phyloP scores from a whole-genome alignment of 2,113 vertebrate genomes.

The Neogobius melanostomus region DNA sequence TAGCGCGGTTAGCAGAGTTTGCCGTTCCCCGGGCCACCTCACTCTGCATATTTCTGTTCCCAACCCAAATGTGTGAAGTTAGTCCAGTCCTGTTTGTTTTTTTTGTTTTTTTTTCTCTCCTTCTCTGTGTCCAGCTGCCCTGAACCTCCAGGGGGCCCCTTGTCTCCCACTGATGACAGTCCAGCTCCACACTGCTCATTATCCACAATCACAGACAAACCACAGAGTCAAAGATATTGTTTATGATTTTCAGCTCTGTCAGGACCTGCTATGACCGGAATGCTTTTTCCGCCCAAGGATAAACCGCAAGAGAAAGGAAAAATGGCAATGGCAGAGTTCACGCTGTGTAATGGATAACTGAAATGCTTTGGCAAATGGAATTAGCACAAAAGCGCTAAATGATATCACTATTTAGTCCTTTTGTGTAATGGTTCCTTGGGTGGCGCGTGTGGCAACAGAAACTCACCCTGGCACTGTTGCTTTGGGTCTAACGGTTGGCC shows the following conservation, averaged over 20 bases:
- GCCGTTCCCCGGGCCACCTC: background rate
- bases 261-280: background rate
- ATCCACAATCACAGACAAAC: conserved; percentile 4
- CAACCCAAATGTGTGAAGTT: conserved; percentile 39
- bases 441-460: background rate
- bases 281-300: background rate
- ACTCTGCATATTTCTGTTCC: conserved; percentile 10
- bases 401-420: background rate
- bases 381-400: too few relatives aligned
- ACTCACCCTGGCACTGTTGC: background rate
- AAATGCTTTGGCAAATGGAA: too few relatives aligned
- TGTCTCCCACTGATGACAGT: conserved; percentile 21
- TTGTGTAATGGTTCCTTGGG: background rate
- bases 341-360: too few relatives aligned
- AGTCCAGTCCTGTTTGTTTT: conserved; percentile 29
- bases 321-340: background rate
- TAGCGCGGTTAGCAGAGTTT: background rate
- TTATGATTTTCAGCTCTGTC: background rate
- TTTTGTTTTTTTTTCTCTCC: background rate
- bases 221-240: background rate
- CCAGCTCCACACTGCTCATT: conserved; percentile 21
- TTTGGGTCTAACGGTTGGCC: background rate
- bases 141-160: conserved; percentile 11
- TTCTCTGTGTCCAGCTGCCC: conserved; percentile 8
- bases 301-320: background rate